Percentiles rank a stretch among this genome's conserved stretches.
phyloP scores from a whole-genome alignment of 2,113 vertebrate genomes.

The Dunckerocampus dactyliophorus region DNA sequence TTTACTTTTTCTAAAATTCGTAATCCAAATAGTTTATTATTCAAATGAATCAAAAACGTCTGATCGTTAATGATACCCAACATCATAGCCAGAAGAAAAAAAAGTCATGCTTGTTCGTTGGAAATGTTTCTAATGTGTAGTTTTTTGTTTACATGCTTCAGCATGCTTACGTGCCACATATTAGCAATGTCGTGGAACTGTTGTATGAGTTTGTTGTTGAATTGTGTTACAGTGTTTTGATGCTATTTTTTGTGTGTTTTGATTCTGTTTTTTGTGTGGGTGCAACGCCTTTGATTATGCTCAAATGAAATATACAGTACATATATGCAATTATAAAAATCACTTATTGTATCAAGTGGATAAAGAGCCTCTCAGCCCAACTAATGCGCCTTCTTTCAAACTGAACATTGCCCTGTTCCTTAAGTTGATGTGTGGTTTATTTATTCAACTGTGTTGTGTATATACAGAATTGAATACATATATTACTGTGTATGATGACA shows the following conservation, averaged over 20 bases:
- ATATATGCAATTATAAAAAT: background rate
- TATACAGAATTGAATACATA: background rate
- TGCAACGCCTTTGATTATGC: background rate
- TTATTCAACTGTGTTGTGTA: slow-evolving; percentile 26
- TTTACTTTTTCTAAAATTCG: background rate
- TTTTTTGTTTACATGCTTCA: slow-evolving; percentile 29
- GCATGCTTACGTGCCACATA: background rate
- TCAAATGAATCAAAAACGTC: background rate
- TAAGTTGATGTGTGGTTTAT: slow-evolving; percentile 28
- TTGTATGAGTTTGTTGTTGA: background rate
- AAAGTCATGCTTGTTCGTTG: slow-evolving; percentile 9
- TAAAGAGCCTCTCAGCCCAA: background rate
- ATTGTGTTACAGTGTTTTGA: slow-evolving; percentile 8
- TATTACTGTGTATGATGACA: slow-evolving; percentile 5
- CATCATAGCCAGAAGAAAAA: background rate
- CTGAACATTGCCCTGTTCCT: slow-evolving; percentile 10
- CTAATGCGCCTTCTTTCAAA: slow-evolving; percentile 16
- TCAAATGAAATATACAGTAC: background rate
- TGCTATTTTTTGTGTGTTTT: too few species aligned
- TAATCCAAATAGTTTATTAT: background rate
- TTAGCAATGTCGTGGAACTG: background rate
- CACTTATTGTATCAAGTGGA: background rate
- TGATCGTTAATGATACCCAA: background rate
- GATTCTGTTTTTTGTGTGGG: background rate
- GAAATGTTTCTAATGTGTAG: slow-evolving; percentile 10